These are phyloP conservation scores for Manis pentadactyla DNA, from an alignment of 2,797 vertebrate genomes.

Conservation along the genomic window DNA sequence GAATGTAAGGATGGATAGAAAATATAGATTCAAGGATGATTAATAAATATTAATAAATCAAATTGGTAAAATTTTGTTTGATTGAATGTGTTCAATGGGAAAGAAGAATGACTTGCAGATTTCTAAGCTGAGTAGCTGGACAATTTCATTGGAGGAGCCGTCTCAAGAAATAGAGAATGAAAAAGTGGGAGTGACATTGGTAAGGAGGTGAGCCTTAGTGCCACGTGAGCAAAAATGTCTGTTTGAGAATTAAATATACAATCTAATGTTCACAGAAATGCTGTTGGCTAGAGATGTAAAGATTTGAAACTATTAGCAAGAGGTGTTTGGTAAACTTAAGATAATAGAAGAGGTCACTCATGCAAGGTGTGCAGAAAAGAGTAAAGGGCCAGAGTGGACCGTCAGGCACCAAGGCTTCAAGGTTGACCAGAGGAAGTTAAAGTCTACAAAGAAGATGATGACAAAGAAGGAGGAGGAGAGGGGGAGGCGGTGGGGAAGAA, in stretches of 20 bases:
- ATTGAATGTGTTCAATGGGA: background rate
- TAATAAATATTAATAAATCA: background rate
- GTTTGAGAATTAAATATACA: background rate
- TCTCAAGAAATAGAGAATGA: background rate
- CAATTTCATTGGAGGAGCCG: background rate
- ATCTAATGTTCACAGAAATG: background rate
- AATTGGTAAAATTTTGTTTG: background rate
- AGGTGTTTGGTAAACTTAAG: background rate
- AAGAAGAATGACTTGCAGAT: background rate
- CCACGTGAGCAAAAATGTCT: background rate
- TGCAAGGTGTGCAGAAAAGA: background rate
- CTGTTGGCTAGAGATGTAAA: background rate
- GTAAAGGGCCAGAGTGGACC: background rate
- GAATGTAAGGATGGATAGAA: background rate
- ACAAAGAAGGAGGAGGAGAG: background rate
- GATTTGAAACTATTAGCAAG: background rate
- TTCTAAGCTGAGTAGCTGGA: background rate
- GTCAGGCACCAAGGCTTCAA: background rate
- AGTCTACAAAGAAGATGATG: background rate
- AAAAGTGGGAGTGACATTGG: background rate
- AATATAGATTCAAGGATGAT: background rate
- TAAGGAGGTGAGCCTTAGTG: background rate
- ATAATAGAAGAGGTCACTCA: background rate
- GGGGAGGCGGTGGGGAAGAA: background rate
- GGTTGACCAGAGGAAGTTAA: background rate